Base-by-base conservation (phyloP, 2,888 invertebrate species). In the Tribolium freemani region DNA sequence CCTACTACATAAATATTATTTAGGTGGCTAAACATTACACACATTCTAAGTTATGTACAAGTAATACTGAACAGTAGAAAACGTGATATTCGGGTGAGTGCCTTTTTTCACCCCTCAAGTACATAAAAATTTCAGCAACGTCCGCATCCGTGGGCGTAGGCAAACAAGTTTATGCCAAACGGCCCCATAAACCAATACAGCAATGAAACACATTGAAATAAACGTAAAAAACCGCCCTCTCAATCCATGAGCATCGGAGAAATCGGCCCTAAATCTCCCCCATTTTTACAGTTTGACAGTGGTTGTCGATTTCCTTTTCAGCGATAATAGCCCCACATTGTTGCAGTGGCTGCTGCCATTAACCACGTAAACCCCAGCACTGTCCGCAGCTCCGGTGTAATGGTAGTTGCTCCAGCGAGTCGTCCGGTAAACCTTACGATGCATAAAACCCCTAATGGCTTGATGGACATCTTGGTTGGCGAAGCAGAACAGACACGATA, bases 381-480 rank as follows among this genome's bases (percentile, higher is more conserved):
- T 85, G 69, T 85, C 85, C 8, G 74, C 81, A 0, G 83, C 82
- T 1, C 82, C 83, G 6, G 83, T 83, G 64, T 83, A 83, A 53
- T 81, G 81, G 69, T 83, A 84, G 66, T 83, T 82, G 67, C 82
- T 82, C 82, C 82, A 85, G 56, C 83, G 74, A 38, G 80, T 79
- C 54, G 72, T 72, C 6, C 77, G 60, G 71, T 80, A 79, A 26
- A 80, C 73, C 54, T 78, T 87, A 46, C 89, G 87, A 54, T 88
- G 84, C 1, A 90, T 68, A 45, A 88, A 85, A 0, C 86, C 85
- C 68, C 87, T 87, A 13, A 89, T 82, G 2, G 90, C 90, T 57
- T 88, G 87, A 66, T 88, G 87, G 8, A 94, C 93, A 83, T 94
- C 93, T 75, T 93, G 91, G 85, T 94, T 93, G 76, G 92, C 93